These are phyloP conservation scores for Leucopternis melanops DNA, from an alignment of 2,113 vertebrate species.

Conservation along the genomic window DNA sequence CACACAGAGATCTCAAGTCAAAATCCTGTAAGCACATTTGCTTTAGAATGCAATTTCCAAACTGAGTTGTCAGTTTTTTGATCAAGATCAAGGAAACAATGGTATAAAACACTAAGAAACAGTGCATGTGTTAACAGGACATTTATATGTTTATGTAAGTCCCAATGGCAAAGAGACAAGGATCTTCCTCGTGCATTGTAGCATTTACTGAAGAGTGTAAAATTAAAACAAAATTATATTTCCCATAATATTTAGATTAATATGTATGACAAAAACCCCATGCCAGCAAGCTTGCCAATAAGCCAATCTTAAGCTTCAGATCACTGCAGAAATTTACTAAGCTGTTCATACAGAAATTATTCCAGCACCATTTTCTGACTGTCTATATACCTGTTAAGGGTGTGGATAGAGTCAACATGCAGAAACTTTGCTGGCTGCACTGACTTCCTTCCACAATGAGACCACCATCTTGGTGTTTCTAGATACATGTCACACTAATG, in stretches of 20 bases:
- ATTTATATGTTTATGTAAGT: not conserved
- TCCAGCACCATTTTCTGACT: not conserved
- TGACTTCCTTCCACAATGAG: fast-evolving
- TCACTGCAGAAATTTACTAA: not conserved
- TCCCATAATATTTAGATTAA: not conserved
- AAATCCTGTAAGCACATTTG: not conserved
- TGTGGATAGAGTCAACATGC: not conserved
- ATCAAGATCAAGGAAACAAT: not conserved
- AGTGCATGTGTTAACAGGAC: not conserved
- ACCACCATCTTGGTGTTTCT: not conserved
- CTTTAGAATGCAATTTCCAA: not conserved
- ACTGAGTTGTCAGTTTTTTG: not conserved
- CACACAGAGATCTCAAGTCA: not conserved
- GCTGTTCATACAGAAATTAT: not conserved
- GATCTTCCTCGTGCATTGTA: not conserved
- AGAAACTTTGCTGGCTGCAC: not conserved
- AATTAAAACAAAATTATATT: not conserved
- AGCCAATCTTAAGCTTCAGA: not conserved
- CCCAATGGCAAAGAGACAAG: not conserved
- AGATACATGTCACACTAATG: not conserved
- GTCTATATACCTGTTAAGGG: fast-evolving
- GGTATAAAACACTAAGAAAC: not conserved
- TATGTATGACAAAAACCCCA: not conserved
- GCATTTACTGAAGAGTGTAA: not conserved
- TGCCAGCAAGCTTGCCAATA: not conserved